Conservation (phyloP, 2,797 vertebrate genomes). For the Poeciliopsis infans region DNA sequence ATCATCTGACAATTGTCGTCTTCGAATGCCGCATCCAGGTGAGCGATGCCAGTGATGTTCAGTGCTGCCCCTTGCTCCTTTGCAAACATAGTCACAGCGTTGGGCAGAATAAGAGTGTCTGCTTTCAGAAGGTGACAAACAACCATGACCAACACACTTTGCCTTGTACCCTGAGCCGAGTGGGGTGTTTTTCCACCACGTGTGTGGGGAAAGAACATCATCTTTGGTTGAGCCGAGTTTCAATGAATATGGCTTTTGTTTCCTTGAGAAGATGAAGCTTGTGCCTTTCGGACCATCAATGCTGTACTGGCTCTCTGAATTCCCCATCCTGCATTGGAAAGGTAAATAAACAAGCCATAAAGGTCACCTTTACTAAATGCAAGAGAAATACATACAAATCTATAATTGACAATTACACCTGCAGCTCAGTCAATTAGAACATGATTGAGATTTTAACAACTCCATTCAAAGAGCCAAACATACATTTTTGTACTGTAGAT, state of each 20-base stretch:
- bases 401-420: constrained; percentile 1
- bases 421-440: neutral
- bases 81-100: constrained; percentile 80
- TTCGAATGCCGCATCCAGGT: constrained; percentile 70
- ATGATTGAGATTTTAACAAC: neutral
- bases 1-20: constrained; percentile 73
- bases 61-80: constrained; percentile 72
- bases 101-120: constrained; percentile 86
- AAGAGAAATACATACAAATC: constrained; percentile 27
- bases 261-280: constrained; percentile 78
- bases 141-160: constrained; percentile 87
- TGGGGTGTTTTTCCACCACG: constrained; percentile 83
- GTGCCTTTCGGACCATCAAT: constrained; percentile 89
- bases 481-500: neutral
- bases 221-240: constrained; percentile 87
- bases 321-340: constrained; percentile 87
- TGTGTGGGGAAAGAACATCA: constrained; percentile 81
- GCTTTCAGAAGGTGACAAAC: constrained; percentile 89
- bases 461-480: neutral
- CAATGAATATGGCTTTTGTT: constrained; percentile 87
- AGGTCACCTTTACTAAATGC: neutral
- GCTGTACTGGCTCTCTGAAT: constrained; percentile 96
- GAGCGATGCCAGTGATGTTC: constrained; percentile 63
- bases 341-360: constrained; percentile 15
- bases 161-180: constrained; percentile 84